These are phyloP conservation scores for Catocala fraxini DNA, from an alignment of 2,888 invertebrate genomes.

Conservation along the genomic window DNA sequence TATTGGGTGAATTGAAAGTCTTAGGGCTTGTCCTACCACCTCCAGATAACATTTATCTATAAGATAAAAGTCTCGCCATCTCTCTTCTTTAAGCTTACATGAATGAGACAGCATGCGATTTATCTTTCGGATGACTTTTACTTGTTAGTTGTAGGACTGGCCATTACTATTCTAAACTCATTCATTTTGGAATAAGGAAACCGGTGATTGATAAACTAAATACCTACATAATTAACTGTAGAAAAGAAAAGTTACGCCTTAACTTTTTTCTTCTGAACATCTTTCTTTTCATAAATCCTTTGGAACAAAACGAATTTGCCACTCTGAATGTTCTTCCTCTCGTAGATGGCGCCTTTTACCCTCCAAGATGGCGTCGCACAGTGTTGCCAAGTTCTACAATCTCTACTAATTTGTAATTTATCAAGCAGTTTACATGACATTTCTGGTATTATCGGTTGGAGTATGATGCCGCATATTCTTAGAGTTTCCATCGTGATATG, in stretches of 20 bases:
- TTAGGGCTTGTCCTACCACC: no score
- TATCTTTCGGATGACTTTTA: no score
- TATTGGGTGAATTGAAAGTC: no score
- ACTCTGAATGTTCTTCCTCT: conserved; percentile 73
- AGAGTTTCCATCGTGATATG: conserved; percentile 95
- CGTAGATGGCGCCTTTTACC: conserved; percentile 71
- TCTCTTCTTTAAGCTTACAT: no score
- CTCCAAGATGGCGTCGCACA: conserved; percentile 77
- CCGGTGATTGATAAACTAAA: no score
- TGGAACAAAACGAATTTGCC: conserved; percentile 82
- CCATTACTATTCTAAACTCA: no score
- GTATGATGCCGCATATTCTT: conserved; percentile 90
- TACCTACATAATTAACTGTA: not conserved
- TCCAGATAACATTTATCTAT: no score
- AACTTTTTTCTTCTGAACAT: conserved; percentile 65
- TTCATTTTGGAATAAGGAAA: no score
- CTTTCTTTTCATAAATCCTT: conserved; percentile 75
- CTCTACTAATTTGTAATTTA: conserved; percentile 86
- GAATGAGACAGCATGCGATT: no score
- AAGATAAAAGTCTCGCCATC: no score
- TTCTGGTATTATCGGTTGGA: conserved; percentile 95
- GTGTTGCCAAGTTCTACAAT: conserved; percentile 72
- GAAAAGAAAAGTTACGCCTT: conserved; percentile 43
- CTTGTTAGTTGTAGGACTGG: no score
- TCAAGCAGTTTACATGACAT: conserved; percentile 90